A percentile compares a stretch with the other conserved stretches of the same genome.
phyloP scores from a whole-genome alignment of 2,888 invertebrate genomes.

The Patella pellucida region DNA sequence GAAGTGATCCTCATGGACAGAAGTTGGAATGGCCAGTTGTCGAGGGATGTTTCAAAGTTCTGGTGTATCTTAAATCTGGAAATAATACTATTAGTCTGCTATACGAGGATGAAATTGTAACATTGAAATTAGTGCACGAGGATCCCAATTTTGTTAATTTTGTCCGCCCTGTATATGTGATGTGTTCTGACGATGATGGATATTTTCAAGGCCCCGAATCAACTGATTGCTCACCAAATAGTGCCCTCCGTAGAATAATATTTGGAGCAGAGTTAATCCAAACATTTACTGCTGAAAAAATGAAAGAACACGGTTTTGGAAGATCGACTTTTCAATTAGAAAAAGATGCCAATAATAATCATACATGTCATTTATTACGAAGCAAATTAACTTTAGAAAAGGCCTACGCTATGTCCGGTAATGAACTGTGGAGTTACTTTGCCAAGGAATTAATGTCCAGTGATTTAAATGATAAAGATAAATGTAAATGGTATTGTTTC shows the following conservation, averaged over 20 bases:
- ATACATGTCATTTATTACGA: constrained; percentile 81
- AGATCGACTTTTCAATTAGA: constrained; percentile 87
- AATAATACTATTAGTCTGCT: constrained; percentile 78
- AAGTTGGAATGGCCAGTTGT: constrained; percentile 75
- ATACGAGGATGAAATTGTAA: constrained; percentile 64
- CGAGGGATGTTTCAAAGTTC: constrained; percentile 80
- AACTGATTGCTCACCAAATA: constrained; percentile 78
- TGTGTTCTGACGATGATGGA: constrained; percentile 85
- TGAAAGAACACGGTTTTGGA: constrained; percentile 83
- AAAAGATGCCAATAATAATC: constrained; percentile 74
- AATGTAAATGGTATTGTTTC: constrained; percentile 88
- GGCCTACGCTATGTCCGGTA: constrained; percentile 80
- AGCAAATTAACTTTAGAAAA: constrained; percentile 80
- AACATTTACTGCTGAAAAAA: constrained; percentile 87
- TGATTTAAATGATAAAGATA: constrained; percentile 71
- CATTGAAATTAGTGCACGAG: constrained; percentile 50
- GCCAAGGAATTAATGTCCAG: constrained; percentile 85
- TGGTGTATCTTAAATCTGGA: constrained; percentile 78
- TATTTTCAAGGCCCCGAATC: constrained; percentile 80
- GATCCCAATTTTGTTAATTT: constrained; percentile 71
- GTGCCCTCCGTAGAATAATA: constrained; percentile 83
- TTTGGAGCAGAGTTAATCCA: constrained; percentile 85
- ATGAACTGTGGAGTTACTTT: constrained; percentile 87
- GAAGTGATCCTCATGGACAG: constrained; percentile 35
- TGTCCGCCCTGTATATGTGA: constrained; percentile 84